Conservation (phyloP, 92 coral and sea anemone genomes). For the Umimayanthus chanpuru region DNA sequence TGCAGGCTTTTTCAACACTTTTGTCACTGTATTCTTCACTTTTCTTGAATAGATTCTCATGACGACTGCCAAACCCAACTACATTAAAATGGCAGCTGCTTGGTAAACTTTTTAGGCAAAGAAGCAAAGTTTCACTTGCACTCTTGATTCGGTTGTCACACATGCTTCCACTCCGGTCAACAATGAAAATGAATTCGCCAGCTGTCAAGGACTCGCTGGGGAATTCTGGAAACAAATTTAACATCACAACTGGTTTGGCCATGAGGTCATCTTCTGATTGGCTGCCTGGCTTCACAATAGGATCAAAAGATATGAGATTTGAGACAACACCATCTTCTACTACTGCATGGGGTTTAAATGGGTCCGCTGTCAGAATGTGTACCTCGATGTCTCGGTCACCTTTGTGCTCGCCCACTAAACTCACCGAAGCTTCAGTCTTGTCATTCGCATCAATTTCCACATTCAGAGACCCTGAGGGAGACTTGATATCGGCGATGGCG, state of each 20-base stretch:
- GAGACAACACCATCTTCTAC: conserved; percentile 65
- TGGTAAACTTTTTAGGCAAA: conserved; percentile 86
- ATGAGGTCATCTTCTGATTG: conserved; percentile 61
- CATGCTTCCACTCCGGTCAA: conserved; percentile 96
- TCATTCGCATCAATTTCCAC: conserved; percentile 56
- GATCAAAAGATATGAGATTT: too few relatives aligned
- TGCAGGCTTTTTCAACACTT: conserved; percentile 69
- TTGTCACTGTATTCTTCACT: conserved; percentile 72
- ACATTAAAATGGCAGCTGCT: conserved; percentile 86
- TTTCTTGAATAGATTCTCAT: conserved; percentile 60
- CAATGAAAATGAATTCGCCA: conserved; percentile 88
- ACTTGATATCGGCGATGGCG: conserved; percentile 68
- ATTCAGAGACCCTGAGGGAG: conserved; percentile 68
- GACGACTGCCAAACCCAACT: conserved; percentile 86
- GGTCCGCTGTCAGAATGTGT: conserved; percentile 59
- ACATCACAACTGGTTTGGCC: conserved; percentile 76
- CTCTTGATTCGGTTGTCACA: conserved; percentile 57
- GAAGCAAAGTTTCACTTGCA: conserved; percentile 77
- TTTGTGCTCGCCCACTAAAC: conserved; percentile 58
- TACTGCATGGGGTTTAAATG: conserved; percentile 67
- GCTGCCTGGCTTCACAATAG: conserved; percentile 39
- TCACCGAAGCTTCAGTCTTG: conserved; percentile 53
- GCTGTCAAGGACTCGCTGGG: conserved; percentile 60
- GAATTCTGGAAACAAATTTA: conserved; percentile 83
- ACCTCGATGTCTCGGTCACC: conserved; percentile 64